Percentiles rank a stretch among this genome's conserved stretches.
Evolutionary conservation across 1,140 invertebrate species (phyloP).

Genomic region (Pogonus chalceus): DNA sequence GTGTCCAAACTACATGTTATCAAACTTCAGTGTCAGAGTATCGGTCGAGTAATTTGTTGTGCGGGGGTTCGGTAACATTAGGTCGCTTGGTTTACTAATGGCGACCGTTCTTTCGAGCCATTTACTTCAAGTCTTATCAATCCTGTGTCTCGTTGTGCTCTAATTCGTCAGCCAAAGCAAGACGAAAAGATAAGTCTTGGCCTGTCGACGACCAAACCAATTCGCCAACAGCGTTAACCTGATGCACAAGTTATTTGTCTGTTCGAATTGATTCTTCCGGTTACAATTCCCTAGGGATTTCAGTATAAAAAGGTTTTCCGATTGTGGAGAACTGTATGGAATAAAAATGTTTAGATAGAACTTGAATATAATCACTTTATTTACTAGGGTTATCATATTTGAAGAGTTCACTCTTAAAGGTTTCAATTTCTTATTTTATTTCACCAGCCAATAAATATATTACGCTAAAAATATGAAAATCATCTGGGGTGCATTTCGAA

Average conservation of each 20-base stretch:
- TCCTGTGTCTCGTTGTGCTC: slow-evolving; percentile 13
- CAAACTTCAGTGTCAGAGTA: not conserved
- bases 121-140: slow-evolving; percentile 13
- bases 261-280: not conserved
- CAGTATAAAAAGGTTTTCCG: slow-evolving; percentile 1
- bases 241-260: not conserved
- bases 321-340: too few relatives aligned
- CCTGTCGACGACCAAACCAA: not conserved
- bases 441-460: too few relatives aligned
- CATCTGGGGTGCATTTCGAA: too few relatives aligned
- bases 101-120: slow-evolving; percentile 2
- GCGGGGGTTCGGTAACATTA: not conserved
- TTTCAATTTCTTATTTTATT: too few relatives aligned
- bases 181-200: slow-evolving; percentile 8
- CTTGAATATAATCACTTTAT: too few relatives aligned
- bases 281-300: not conserved
- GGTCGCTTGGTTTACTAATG: not conserved
- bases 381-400: too few relatives aligned
- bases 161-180: slow-evolving; percentile 9
- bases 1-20: not conserved
- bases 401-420: too few relatives aligned
- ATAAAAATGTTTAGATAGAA: too few relatives aligned
- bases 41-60: not conserved
- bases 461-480: too few relatives aligned
- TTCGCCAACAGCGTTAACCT: not conserved